Percentiles rank a stretch among this genome's conserved stretches.
Evolutionary conservation across 1,140 invertebrate species (phyloP).

Genomic region (Nasonia longicornis): DNA sequence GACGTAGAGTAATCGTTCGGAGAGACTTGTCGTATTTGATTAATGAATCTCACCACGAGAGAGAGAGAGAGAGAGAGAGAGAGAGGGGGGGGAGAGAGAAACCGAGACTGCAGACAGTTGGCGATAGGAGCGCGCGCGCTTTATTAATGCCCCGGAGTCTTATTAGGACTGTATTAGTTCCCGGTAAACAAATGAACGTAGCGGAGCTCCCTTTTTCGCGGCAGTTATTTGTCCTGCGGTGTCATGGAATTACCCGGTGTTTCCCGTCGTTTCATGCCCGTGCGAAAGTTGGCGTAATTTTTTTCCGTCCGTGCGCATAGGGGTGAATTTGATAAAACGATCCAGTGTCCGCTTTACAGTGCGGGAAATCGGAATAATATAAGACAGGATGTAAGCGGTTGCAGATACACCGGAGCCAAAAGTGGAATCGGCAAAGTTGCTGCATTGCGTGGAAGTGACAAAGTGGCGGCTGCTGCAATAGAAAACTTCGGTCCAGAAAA

Average conservation of each 20-base stretch:
- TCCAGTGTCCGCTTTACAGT: not conserved
- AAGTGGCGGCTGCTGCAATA: not conserved
- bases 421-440: slow-evolving; percentile 2
- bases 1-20: slow-evolving; percentile 49
- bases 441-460: not conserved
- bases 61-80: not conserved
- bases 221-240: not conserved
- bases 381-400: not conserved
- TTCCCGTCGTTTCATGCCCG: not conserved
- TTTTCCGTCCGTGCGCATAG: too few relatives aligned
- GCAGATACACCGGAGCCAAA: not conserved
- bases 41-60: slow-evolving; percentile 40
- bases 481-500: not conserved
- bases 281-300: too few relatives aligned
- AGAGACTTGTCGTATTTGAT: slow-evolving; percentile 48
- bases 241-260: not conserved
- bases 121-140: not conserved
- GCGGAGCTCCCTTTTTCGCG: not conserved
- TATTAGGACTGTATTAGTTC: not conserved
- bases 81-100: not conserved
- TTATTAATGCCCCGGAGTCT: slow-evolving; percentile 21
- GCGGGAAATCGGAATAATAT: not conserved
- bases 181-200: not conserved
- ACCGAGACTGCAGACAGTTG: not conserved
- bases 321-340: not conserved